Percentiles rank a stretch among this genome's conserved stretches.
These are phyloP conservation scores for Naja naja DNA, from an alignment of 2,113 vertebrate genomes.

Conservation along the genomic window DNA sequence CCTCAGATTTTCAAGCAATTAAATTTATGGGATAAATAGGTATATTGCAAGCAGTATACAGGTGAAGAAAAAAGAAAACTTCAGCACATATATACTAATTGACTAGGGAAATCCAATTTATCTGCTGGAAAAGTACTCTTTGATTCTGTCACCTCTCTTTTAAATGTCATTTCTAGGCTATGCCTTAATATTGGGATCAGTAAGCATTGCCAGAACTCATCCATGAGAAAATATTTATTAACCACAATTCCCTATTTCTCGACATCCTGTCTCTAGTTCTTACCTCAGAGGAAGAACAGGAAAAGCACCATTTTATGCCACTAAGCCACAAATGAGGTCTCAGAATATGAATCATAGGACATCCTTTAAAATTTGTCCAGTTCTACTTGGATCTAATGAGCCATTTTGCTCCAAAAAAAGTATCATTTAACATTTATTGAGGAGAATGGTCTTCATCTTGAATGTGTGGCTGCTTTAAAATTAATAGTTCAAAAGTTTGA, in stretches of 20 bases:
- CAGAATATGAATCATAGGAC: constrained; percentile 4
- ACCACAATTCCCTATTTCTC: background rate
- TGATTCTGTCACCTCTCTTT: background rate
- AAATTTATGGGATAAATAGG: background rate
- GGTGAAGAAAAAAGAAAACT: background rate
- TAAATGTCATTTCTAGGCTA: background rate
- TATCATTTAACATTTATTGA: background rate
- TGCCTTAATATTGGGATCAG: background rate
- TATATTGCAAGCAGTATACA: background rate
- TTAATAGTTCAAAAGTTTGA: background rate
- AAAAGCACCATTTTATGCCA: background rate
- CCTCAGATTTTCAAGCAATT: background rate
- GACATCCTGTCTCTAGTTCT: constrained; percentile 8
- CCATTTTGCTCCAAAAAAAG: background rate
- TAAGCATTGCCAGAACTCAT: background rate
- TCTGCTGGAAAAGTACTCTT: background rate
- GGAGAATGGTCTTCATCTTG: background rate
- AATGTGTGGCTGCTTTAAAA: background rate
- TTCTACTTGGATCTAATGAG: background rate
- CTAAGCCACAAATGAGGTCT: background rate
- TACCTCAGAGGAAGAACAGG: background rate
- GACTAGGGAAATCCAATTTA: background rate
- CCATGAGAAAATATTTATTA: background rate
- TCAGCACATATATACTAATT: background rate
- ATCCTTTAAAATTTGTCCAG: background rate